Base-by-base conservation (phyloP, 2,797 vertebrate genomes). In the Molossus alvarezi region DNA sequence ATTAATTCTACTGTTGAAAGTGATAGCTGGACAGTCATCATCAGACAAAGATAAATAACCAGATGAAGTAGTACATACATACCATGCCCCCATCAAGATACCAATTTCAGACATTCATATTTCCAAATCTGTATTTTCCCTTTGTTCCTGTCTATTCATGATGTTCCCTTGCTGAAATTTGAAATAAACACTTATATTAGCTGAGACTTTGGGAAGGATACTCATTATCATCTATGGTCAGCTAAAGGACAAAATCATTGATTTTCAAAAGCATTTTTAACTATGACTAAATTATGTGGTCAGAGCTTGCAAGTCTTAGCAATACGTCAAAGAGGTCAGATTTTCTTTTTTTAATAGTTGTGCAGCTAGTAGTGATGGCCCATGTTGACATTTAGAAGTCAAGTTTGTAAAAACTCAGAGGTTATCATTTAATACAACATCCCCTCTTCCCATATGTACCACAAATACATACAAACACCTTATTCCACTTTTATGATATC, bases 201-300 rank as follows among this genome's bases (percentile, higher is more conserved):
- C 71, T 65, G 82, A 96, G 58, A 53, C 60, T 91, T 87, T 82
- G 41, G 33, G 60, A 60, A 79, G 90, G 58, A 83, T 89, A 76
- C 80, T 90, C n/a, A 72, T 76, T 80, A 89, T 48, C 55, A 89
- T 15, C 33, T 62, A 67, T 27, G 1, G 20, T n/a, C 21, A 15
- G 58, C 45, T 93, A 75, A 88, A 85, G 69, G 75, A 94, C 77
- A 95, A 85, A 87, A 57, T 85, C 41, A 95, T 67, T 83, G 77
- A 94, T 97, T 90, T 97, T 95, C 77, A 95, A 94, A 95, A 83
- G 60, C 86, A 97, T 62, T 95, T 86, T 95, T 58, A 96, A 88
- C 77, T 84, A 4, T 85, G 95, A 95, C 81, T 87, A 64, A 94
- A 88, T 86, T 86, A 79, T 12, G 2, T 88, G 27, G 55, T 67